Percentiles rank a stretch among this genome's conserved stretches.
Conservation (phyloP, 92 coral and sea anemone species). For the Umimayanthus chanpuru region DNA sequence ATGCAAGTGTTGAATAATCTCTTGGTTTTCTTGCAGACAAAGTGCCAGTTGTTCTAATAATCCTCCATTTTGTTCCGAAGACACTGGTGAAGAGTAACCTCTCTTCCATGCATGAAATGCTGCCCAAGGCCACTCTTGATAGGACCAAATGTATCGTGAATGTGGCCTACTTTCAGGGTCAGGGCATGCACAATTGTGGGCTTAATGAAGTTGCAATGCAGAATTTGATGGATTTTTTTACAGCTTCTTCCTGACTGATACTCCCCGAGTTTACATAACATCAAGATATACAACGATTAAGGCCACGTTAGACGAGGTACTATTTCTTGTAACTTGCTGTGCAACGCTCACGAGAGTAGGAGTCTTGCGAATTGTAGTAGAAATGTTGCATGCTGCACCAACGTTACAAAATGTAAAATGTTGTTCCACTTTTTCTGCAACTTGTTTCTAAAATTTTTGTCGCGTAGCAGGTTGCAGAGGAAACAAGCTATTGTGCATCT, state of each 20-base stretch:
- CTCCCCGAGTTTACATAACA: no score
- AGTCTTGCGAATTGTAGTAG: no score
- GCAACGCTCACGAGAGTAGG: no score
- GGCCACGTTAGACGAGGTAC: no score
- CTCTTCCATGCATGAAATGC: conserved; percentile 29
- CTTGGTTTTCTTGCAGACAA: conserved; percentile 23
- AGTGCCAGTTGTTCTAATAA: conserved; percentile 28
- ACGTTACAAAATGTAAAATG: no score
- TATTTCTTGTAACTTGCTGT: no score
- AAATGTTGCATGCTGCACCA: no score
- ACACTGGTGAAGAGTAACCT: conserved; percentile 40
- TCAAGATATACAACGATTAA: no score
- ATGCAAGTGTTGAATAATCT: background rate
- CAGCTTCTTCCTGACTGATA: background rate
- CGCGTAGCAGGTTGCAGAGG: no score
- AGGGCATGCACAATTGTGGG: conserved; percentile 29
- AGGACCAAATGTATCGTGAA: conserved; percentile 31
- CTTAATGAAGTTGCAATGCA: conserved; percentile 29
- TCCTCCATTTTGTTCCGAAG: conserved; percentile 15
- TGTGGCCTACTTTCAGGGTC: conserved; percentile 16
- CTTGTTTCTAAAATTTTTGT: no score
- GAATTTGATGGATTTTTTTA: conserved; percentile 21
- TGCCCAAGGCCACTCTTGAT: conserved; percentile 12
- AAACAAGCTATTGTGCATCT: no score
- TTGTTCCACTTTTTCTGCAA: no score